Evolutionary conservation across 2,113 vertebrate species (phyloP), one percentile per base, ranked within the genome.

Genomic region (Phrynosoma platyrhinos): DNA sequence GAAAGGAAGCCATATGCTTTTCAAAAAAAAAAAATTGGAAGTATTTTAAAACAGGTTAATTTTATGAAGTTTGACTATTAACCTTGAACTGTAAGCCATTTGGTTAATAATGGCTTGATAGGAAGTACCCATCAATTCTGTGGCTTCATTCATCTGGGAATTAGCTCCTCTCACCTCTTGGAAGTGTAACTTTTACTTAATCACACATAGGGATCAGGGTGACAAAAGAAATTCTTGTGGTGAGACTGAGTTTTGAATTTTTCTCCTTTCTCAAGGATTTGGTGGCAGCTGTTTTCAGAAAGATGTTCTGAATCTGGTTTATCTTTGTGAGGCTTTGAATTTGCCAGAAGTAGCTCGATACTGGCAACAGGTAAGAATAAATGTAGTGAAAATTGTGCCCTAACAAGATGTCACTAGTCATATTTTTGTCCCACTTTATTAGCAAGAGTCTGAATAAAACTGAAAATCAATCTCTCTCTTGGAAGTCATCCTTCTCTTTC

Each of bases 221-320:
- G 20, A n/a, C 32, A 9, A 55, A 20, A 8, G 1, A 6, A 79
- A 75, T 16, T 23, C 55, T 83, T 72, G 0, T 74, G 20, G 16
- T 85, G 30, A 71, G 52, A 1, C 66, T 20, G 71, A n/a, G 4
- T 72, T 10, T 89, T 74, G 88, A 89, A 79, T 52, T 0, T 1
- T 66, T 86, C 87, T 90, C 55, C 36, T 9, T 94, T 91, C 87
- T 91, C 87, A 87, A 99, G 99, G 99, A 62, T 99, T 99, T 93
- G 99, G 99, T 93, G 99, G 99, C 40, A 99, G 99, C 96, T 99
- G 99, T 95, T 99, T 99, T 94, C 98, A 99, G 94, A 99, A 99
- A 94, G 99, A 99, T 92, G 99, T 99, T 87, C 96, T 99, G 90
- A 99, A 99, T 93, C 96, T 99, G 93, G 99, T 99, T 66, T 99